These are phyloP conservation scores for Xanthorhoe spadicearia DNA, from an alignment of 2,888 invertebrate genomes.

Conservation along the genomic window DNA sequence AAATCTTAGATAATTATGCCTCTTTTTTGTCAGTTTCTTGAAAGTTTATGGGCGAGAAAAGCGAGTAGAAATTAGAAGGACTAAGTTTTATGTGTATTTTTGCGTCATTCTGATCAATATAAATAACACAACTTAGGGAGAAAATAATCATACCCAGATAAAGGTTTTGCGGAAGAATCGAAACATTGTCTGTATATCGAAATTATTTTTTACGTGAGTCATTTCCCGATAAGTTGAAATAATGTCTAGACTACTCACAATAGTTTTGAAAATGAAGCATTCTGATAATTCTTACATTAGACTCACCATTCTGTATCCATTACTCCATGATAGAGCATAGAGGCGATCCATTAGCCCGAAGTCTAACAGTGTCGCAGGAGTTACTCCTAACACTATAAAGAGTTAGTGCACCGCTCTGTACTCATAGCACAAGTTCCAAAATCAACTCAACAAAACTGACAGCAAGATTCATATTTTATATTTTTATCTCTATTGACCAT, in stretches of 20 bases:
- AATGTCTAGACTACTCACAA: too few relatives aligned
- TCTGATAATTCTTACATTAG: background rate
- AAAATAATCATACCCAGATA: too few relatives aligned
- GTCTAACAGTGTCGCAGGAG: slow-evolving; percentile 74
- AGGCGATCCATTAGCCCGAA: slow-evolving; percentile 79
- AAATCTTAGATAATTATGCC: background rate
- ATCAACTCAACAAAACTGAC: background rate
- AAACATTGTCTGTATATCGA: too few relatives aligned
- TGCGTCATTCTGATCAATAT: too few relatives aligned
- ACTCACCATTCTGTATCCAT: background rate
- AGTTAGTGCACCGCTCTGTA: slow-evolving; percentile 66
- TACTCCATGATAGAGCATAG: slow-evolving; percentile 62
- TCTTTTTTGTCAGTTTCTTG: background rate
- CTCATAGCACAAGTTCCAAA: slow-evolving; percentile 7
- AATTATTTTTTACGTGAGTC: too few relatives aligned
- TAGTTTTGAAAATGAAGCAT: too few relatives aligned
- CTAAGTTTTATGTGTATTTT: too few relatives aligned
- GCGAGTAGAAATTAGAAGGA: background rate
- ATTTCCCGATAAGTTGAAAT: too few relatives aligned
- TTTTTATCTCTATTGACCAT: background rate
- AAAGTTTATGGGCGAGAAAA: background rate
- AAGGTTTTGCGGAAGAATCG: too few relatives aligned
- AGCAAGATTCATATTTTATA: background rate
- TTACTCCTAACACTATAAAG: slow-evolving; percentile 81
- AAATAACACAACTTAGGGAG: too few relatives aligned